Evolutionary conservation across 2,888 invertebrate species (phyloP), one percentile per base, ranked within the genome.

Genomic region (Chrysopilus asiliformis): DNA sequence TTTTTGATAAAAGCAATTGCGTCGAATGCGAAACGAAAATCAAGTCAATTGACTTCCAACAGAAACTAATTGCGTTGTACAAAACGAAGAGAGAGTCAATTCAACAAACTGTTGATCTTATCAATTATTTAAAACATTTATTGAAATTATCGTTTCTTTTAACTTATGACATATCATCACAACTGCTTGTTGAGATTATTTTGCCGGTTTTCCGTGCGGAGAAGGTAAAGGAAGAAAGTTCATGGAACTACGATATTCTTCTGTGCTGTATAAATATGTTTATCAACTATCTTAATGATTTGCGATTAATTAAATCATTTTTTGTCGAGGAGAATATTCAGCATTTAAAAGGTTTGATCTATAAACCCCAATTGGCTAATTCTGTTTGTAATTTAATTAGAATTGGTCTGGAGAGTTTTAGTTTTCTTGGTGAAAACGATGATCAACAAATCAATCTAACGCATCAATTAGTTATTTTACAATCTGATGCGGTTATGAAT

Each of bases 361-460:
- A 45, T 33, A 50, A 56, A 28, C 57, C 61, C 4, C 53, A 52
- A 20, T 38, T 63, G 15, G 53, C 56, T 22, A 49, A 55, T n/a
- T 49, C 49, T 14, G 52, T 58, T 3, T 60, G 60, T 42, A 56
- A 58, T 50, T 49, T 64, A 19, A 55, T 63, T 26, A 58, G 57
- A 40, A 60, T 61, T 35, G 63, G 60, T 43, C 53, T 62, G 26
- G 56, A 59, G 31, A 59, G 60, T 38, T 51, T 52, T 15, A 53
- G 56, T 31, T 55, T 53, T 43, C 47, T 60, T 26, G 60, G 57
- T 12, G 58, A 60, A 31, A 57, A 52, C 22, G 45, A 40, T 16
- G 51, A 50, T 27, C 55, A 60, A 29, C 57, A 60, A 47, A 40
- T 45, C 2, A 41, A 44, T 0, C 32, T 61, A 15, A 55, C 53